Percentiles rank a stretch among this genome's conserved stretches.
phyloP scores from a whole-genome alignment of 2,888 invertebrate genomes.

The Endomychus coccineus region DNA sequence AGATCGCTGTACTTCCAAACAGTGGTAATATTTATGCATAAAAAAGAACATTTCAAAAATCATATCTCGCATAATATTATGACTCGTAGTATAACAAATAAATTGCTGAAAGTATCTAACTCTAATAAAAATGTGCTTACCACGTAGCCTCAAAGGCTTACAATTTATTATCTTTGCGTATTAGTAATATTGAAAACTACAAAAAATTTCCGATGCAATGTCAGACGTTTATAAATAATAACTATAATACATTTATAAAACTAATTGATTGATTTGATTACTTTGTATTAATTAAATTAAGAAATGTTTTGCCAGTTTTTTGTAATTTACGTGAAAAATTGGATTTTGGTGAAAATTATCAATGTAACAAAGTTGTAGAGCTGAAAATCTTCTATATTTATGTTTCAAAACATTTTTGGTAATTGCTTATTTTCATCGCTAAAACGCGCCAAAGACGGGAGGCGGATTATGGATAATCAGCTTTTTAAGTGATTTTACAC shows the following conservation, averaged over 20 bases:
- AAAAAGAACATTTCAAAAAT: conserved; percentile 2
- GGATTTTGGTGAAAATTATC: no score
- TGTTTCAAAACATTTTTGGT: no score
- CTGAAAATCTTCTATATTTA: no score
- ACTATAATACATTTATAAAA: neutral
- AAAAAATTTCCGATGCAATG: conserved; percentile 1
- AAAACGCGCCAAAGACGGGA: no score
- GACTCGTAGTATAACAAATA: conserved; percentile 2
- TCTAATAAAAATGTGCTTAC: conserved; percentile 3
- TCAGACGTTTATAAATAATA: no score
- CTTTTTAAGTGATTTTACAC: no score
- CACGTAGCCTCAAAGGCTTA: neutral
- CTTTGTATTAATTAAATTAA: neutral
- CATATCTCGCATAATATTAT: conserved; percentile 3
- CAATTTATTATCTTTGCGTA: conserved; percentile 1
- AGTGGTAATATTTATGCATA: conserved; percentile 2
- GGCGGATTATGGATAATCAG: no score
- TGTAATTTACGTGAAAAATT: no score
- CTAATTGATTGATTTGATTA: conserved; percentile 1
- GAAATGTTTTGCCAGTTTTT: no score
- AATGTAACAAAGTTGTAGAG: no score
- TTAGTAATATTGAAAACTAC: conserved; percentile 1
- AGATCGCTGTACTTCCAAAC: conserved; percentile 3
- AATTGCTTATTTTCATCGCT: no score
- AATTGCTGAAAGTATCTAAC: neutral